Percentiles rank a stretch among this genome's conserved stretches.
Conservation (phyloP, 2,888 invertebrate genomes). For the Stenchaetothrips biformis region DNA sequence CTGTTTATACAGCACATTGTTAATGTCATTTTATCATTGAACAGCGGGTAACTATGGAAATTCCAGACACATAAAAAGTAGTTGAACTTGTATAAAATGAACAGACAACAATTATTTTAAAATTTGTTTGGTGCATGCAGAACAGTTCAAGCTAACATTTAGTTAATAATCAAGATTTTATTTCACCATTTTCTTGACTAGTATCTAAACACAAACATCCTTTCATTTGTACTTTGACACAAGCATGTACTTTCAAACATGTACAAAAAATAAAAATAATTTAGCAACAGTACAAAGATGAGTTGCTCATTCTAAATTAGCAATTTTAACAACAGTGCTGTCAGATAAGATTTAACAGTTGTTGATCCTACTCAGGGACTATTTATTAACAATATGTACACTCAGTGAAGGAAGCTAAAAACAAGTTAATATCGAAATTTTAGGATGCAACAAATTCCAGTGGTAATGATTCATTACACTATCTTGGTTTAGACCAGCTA, state of each 20-base stretch:
- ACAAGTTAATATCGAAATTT: constrained; percentile 20
- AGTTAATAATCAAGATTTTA: not conserved
- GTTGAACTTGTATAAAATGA: not conserved
- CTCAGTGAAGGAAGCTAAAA: constrained; percentile 8
- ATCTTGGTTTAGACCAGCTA: constrained; percentile 12
- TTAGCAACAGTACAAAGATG: not conserved
- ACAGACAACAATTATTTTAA: not conserved
- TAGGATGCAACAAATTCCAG: not conserved
- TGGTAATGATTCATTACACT: not conserved
- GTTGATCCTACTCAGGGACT: not conserved
- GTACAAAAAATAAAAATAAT: constrained; percentile 17
- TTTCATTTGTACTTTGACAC: constrained; percentile 19
- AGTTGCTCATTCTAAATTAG: constrained; percentile 8
- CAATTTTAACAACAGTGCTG: not conserved
- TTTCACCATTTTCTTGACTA: not conserved
- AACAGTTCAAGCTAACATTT: not conserved
- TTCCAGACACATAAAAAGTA: not conserved
- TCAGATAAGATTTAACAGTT: not conserved
- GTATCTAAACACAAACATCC: not conserved
- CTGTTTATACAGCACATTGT: not conserved
- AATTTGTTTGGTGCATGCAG: not conserved
- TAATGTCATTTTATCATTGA: not conserved
- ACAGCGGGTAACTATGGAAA: not conserved
- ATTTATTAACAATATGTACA: constrained; percentile 15
- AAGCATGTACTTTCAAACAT: not conserved